Evolutionary conservation across 2,888 invertebrate species (phyloP).

Genomic region (Crematogaster levior): DNA sequence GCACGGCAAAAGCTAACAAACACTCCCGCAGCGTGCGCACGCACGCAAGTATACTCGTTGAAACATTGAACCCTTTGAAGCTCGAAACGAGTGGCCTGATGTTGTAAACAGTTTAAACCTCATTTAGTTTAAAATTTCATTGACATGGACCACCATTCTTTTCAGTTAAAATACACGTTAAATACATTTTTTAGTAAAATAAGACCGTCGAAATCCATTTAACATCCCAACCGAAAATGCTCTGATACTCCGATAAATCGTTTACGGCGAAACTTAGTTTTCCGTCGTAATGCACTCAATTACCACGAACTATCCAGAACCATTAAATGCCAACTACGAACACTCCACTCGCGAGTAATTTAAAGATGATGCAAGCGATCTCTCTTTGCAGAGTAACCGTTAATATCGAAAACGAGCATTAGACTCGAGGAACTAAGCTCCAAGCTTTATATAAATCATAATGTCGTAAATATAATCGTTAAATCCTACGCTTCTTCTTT

Average conservation of each 20-base stretch:
- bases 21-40: background rate
- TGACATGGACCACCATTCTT: background rate
- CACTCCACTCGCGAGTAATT: conserved; percentile 11
- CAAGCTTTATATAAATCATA: background rate
- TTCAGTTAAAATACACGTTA: background rate
- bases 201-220: conserved; percentile 10
- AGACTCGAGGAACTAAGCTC: background rate
- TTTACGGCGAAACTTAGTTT: conserved; percentile 29
- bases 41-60: background rate
- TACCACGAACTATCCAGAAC: conserved; percentile 37
- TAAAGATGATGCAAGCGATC: conserved; percentile 32
- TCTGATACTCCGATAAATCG: conserved; percentile 19
- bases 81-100: background rate
- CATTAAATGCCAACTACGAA: conserved; percentile 23
- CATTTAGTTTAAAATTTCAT: conserved; percentile 26
- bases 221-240: background rate
- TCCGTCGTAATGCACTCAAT: conserved; percentile 19
- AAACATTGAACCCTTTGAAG: conserved; percentile 22
- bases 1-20: conserved; percentile 11
- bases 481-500: background rate
- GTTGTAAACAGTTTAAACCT: conserved; percentile 11
- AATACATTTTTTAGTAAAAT: background rate
- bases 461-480: background rate
- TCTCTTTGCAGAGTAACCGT: background rate
- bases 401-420: conserved; percentile 6